Base-by-base conservation (phyloP, 1,140 invertebrate species). In the Dendroctonus ponderosae region DNA sequence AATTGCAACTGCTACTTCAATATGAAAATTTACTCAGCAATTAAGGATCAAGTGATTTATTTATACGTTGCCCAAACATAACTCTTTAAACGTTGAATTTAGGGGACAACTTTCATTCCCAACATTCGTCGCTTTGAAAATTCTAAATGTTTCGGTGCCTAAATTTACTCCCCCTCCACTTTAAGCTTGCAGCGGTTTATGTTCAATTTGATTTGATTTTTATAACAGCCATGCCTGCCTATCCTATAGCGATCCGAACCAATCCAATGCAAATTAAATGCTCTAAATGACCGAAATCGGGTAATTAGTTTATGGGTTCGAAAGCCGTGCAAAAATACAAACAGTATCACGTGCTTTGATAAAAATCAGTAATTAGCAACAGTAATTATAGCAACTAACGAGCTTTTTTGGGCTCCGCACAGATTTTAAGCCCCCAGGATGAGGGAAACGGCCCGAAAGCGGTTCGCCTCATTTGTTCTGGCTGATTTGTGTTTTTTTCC, bases 311-410 rank as follows among this genome's bases (percentile, higher is more conserved):
- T 52, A 52, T 52, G 14, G 50, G 12, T 52, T 52, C 12, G 53
- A 51, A 39, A 62, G 42, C 38, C 68, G 9, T 69, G 66, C 68
- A 72, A 73, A 76, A 74, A 73, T 72, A 70, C 75, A 63, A 66
- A 61, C 70, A 60, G 74, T 66, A 75, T 74, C 70, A 77, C 75
- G 75, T 76, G 75, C 75, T 54, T 75, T 72, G 76, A 77, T 77
- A 77, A 77, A 77, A 77, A 77, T 77, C 76, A 75, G 75, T 76
- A 77, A 77, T 77, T 77, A 77, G 75, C 75, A 71, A 73, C 73
- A 70, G 75, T 76, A 77, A 77, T 77, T 77, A 77, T 77, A 66
- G 74, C 69, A 76, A 76, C 76, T 77, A 77, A 77, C 75, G 76
- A 77, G 75, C 74, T 73, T 75, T 77, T 72, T 46, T 62, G 72